Percentiles rank a stretch among this genome's conserved stretches.
Conservation (phyloP, 2,797 vertebrate species). For the Margarornis squamiger region DNA sequence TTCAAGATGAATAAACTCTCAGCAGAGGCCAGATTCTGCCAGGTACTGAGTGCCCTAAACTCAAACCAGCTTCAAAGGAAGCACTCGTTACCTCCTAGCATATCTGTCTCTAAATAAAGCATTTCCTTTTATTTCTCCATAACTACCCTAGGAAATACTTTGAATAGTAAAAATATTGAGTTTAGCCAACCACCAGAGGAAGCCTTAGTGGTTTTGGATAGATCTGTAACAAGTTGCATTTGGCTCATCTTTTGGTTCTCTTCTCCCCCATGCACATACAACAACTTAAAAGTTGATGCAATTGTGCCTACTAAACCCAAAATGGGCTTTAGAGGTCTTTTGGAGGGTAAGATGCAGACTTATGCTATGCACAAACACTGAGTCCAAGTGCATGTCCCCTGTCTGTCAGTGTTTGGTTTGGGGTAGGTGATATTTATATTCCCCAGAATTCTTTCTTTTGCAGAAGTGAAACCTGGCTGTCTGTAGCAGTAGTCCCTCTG, state of each 20-base stretch:
- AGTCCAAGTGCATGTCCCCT: fast-evolving
- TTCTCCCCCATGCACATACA: fast-evolving
- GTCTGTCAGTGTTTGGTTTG: neutral
- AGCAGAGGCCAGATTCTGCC: neutral
- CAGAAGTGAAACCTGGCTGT: neutral
- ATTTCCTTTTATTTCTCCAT: slow-evolving; percentile 25
- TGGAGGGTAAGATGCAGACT: neutral
- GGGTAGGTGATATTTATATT: neutral
- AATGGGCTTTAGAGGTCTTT: neutral
- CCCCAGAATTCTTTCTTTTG: neutral
- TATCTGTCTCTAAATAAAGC: neutral
- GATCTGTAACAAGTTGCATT: neutral
- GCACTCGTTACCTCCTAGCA: neutral
- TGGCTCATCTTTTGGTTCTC: neutral
- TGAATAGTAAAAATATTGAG: slow-evolving; percentile 52
- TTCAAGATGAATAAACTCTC: neutral
- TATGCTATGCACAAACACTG: neutral
- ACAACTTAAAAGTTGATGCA: neutral
- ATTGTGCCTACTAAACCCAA: neutral
- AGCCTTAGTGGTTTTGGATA: neutral
- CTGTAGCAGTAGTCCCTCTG: neutral
- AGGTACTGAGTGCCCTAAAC: slow-evolving; percentile 1
- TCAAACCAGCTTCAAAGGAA: slow-evolving; percentile 30
- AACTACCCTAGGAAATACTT: slow-evolving; percentile 56
- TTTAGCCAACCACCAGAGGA: slow-evolving; percentile 47